Evolutionary conservation across 2,888 invertebrate genomes (phyloP).

Genomic region (Neoaliturus tenellus): DNA sequence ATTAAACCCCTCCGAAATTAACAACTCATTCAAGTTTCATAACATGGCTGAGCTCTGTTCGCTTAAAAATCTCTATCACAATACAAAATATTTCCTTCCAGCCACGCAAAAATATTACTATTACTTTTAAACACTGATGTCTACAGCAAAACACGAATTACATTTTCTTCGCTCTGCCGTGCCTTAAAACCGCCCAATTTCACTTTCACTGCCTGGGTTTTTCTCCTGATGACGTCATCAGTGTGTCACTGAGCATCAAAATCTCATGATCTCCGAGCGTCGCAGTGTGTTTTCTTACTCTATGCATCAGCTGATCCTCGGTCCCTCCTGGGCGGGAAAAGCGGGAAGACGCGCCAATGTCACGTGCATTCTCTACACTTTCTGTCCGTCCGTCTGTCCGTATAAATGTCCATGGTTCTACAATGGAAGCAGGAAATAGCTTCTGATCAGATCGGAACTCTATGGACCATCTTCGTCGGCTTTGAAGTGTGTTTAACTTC

Average conservation of each 20-base stretch:
- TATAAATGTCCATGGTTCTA: slow-evolving; percentile 5
- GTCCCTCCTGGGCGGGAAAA: slow-evolving; percentile 14
- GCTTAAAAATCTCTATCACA: no score
- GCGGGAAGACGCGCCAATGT: slow-evolving; percentile 27
- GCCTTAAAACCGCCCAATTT: not conserved
- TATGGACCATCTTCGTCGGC: not conserved
- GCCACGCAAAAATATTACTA: no score
- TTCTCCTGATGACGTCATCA: not conserved
- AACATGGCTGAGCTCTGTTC: no score
- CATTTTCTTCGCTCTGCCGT: not conserved
- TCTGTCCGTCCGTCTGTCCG: slow-evolving; percentile 26
- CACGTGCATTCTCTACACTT: slow-evolving; percentile 34
- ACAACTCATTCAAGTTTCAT: no score
- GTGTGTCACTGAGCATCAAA: not conserved
- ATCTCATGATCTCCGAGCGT: slow-evolving; percentile 4
- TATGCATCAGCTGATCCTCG: not conserved
- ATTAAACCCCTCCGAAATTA: no score
- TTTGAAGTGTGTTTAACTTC: no score
- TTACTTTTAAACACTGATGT: no score
- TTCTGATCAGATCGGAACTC: not conserved
- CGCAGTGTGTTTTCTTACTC: not conserved
- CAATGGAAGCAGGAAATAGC: slow-evolving; percentile 9
- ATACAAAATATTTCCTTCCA: no score
- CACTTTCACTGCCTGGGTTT: not conserved
- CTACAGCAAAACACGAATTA: not conserved